A percentile compares a stretch with the other conserved stretches of the same genome.
These are phyloP conservation scores for Oreocharis arfaki DNA, from an alignment of 2,113 vertebrate genomes.

Conservation along the genomic window DNA sequence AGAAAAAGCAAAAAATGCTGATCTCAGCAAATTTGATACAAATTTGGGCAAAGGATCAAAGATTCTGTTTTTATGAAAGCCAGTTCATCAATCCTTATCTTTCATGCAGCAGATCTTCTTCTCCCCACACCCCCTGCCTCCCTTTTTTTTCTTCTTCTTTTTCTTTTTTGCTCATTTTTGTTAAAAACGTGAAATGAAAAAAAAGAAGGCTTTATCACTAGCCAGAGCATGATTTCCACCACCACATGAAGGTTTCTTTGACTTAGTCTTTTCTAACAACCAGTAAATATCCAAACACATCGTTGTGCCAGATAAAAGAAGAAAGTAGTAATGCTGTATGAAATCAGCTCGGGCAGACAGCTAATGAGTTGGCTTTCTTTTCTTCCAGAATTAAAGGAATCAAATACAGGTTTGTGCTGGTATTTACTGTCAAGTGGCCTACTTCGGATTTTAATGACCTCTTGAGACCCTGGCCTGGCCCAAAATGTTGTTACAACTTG, in stretches of 20 bases:
- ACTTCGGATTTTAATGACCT: constrained; percentile 45
- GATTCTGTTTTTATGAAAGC: background rate
- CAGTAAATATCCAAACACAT: constrained; percentile 22
- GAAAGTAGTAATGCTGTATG: background rate
- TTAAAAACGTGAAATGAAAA: background rate
- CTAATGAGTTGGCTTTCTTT: constrained; percentile 27
- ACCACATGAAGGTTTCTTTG: background rate
- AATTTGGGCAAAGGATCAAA: background rate
- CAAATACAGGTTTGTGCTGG: background rate
- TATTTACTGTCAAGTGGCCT: constrained; percentile 42
- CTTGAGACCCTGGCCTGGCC: constrained; percentile 30
- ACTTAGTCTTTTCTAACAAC: background rate
- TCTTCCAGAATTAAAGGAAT: background rate
- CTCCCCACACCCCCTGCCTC: accelerated
- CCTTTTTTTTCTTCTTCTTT: background rate
- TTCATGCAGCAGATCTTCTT: background rate
- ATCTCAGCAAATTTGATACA: background rate
- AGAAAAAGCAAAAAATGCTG: background rate
- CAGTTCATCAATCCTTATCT: background rate
- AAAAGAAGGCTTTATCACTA: background rate
- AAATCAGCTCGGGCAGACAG: background rate
- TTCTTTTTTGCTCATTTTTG: background rate
- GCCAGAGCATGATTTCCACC: background rate
- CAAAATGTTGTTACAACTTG: constrained; percentile 30
- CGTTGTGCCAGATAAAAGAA: background rate